These are phyloP conservation scores for Pachypeltis micranthus DNA, from an alignment of 1,140 invertebrate species.

Conservation along the genomic window DNA sequence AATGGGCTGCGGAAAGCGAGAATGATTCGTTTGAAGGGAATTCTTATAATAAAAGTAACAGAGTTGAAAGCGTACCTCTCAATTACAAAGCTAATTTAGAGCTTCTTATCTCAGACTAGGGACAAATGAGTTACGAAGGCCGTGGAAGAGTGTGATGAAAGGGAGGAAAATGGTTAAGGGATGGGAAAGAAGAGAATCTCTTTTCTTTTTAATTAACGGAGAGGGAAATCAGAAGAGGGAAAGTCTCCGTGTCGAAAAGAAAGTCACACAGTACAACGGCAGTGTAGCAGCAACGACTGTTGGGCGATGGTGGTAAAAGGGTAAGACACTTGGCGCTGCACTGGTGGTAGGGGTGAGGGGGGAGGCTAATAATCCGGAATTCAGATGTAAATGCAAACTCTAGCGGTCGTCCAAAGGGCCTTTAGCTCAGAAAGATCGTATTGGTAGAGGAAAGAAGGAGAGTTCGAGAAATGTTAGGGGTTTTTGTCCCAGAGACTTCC, in stretches of 20 bases:
- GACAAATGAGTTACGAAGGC: no score
- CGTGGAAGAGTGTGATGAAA: no score
- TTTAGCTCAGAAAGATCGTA: neutral
- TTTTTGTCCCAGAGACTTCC: neutral
- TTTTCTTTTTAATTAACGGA: neutral
- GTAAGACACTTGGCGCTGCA: no score
- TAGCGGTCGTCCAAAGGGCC: neutral
- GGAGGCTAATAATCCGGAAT: constrained; percentile 8
- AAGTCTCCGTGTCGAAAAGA: neutral
- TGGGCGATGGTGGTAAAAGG: no score
- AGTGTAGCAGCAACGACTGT: no score
- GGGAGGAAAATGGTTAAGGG: neutral
- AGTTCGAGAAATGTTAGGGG: neutral
- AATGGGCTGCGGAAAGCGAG: no score
- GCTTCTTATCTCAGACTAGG: no score
- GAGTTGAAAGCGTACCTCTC: no score
- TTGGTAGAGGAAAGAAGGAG: neutral
- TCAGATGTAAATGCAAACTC: constrained; percentile 2
- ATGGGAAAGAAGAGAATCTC: neutral
- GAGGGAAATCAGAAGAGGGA: neutral
- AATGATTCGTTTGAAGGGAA: no score
- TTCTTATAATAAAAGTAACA: no score
- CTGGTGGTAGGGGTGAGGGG: no score
- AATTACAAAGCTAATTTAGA: no score
- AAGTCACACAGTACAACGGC: neutral